phyloP scores from a whole-genome alignment of 2,888 invertebrate species.

The Ennomos fuscantarius region DNA sequence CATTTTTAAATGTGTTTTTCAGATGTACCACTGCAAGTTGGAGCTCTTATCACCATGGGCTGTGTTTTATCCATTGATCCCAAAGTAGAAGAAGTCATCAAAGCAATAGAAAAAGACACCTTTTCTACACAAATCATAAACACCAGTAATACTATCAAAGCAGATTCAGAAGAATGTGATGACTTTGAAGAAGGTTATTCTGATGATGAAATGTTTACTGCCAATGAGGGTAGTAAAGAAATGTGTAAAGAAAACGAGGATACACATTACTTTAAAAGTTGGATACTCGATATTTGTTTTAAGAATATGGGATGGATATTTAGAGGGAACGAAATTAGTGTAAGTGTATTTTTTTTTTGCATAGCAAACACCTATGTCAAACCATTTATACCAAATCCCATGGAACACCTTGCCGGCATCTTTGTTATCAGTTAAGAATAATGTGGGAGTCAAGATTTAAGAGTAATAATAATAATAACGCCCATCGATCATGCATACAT shows the following conservation, averaged over 20 bases:
- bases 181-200: conserved; percentile 79
- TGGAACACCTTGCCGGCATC: no score
- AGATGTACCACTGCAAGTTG: conserved; percentile 90
- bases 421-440: no score
- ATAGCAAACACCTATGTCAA: no score
- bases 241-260: conserved; percentile 46
- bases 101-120: conserved; percentile 80
- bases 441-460: no score
- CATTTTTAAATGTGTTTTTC: conserved; percentile 40
- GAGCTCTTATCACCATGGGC: conserved; percentile 90
- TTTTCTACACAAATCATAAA: conserved; percentile 46
- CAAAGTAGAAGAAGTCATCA: conserved; percentile 86
- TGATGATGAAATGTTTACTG: conserved; percentile 72
- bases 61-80: conserved; percentile 88
- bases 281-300: conserved; percentile 88
- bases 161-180: conserved; percentile 63
- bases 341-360: conserved; percentile 46
- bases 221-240: conserved; percentile 40
- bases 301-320: conserved; percentile 79
- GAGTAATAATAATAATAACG: no score
- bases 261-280: conserved; percentile 73
- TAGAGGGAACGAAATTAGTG: conserved; percentile 59
- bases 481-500: no score
- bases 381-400: no score
- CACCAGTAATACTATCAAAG: conserved; percentile 42